A percentile compares a stretch with the other conserved stretches of the same genome.
Evolutionary conservation across 2,797 vertebrate species (phyloP).

Genomic region (Micromesistius poutassou): DNA sequence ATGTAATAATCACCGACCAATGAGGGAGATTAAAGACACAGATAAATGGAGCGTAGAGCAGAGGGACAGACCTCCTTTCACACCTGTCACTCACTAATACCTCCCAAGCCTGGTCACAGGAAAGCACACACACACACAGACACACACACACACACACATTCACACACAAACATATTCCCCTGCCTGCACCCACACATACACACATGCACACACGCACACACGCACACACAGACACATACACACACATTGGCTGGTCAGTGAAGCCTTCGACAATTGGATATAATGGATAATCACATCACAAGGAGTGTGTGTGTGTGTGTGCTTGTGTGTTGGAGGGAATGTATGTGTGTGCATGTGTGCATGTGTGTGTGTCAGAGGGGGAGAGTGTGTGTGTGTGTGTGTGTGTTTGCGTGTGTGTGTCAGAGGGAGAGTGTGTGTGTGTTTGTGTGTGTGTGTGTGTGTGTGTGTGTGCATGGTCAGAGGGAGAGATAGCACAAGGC

Average conservation of each 20-base stretch:
- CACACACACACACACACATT: too few species aligned
- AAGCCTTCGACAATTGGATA: neutral
- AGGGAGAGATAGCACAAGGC: neutral
- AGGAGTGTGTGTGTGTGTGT: neutral
- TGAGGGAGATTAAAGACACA: neutral
- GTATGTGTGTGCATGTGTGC: too few species aligned
- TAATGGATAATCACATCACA: neutral
- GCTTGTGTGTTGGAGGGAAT: neutral
- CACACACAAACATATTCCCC: too few species aligned
- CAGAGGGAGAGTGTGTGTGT: too few species aligned
- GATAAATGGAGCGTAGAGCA: neutral
- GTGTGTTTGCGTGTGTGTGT: too few species aligned
- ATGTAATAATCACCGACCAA: neutral
- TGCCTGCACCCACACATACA: neutral
- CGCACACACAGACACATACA: neutral
- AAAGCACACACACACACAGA: neutral
- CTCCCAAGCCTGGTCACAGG: neutral
- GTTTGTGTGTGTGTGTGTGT: too few species aligned
- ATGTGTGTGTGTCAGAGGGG: too few species aligned
- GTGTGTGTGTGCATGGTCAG: too few species aligned
- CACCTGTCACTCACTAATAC: neutral
- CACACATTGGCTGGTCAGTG: neutral
- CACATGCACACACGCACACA: neutral
- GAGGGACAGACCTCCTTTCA: slow-evolving; percentile 2
- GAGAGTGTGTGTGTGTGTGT: too few species aligned